Percentiles rank a stretch among this genome's conserved stretches.
Evolutionary conservation across 2,797 vertebrate genomes (phyloP).

Genomic region (Phylloscopus collybita): DNA sequence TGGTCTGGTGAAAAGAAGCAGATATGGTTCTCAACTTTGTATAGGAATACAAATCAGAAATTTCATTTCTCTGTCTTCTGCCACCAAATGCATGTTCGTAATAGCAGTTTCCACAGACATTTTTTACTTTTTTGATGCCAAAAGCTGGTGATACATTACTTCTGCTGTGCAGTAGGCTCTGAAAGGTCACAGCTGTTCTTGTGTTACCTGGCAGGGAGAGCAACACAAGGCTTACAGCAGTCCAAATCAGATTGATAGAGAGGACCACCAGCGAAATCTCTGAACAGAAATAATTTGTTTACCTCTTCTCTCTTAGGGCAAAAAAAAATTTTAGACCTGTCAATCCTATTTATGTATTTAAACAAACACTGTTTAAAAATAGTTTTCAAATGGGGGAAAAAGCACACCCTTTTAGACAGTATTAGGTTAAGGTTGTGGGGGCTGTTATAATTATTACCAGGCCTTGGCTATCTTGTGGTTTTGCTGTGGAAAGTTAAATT

Average conservation of each 20-base stretch:
- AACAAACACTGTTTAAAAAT: neutral
- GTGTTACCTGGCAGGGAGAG: neutral
- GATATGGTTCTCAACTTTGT: neutral
- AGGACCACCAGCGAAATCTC: neutral
- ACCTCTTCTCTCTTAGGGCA: neutral
- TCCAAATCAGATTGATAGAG: neutral
- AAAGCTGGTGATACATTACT: neutral
- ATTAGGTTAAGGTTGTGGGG: neutral
- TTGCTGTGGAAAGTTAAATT: neutral
- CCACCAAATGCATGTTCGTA: neutral
- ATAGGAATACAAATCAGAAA: neutral
- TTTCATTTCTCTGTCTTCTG: neutral
- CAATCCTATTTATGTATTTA: neutral
- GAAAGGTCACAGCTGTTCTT: neutral
- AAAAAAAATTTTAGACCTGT: neutral
- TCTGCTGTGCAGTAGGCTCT: neutral
- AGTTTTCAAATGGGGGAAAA: neutral
- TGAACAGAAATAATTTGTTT: neutral
- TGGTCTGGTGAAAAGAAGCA: conserved; percentile 26
- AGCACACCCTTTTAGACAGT: neutral
- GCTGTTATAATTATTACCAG: neutral
- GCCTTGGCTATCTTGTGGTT: neutral
- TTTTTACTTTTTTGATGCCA: neutral
- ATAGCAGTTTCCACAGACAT: neutral
- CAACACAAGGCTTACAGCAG: neutral